Conservation (phyloP, 2,113 vertebrate genomes). For the Coracopsis vasa region DNA sequence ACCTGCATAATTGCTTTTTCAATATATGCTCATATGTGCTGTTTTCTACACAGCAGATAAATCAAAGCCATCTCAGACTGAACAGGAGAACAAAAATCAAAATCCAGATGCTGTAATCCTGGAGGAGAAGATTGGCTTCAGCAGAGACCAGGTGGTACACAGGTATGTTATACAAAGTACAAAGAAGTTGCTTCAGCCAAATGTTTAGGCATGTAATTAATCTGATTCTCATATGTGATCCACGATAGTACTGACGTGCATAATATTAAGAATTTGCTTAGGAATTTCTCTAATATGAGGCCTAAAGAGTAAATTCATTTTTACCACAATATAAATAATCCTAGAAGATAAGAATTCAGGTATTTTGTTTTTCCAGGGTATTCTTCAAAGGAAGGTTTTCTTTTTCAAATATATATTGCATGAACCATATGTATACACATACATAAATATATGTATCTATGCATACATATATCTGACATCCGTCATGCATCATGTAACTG, state of each 20-base stretch:
- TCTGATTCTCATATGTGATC: neutral
- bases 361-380: neutral
- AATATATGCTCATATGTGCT: neutral
- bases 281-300: neutral
- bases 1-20: neutral
- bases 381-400: neutral
- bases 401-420: neutral
- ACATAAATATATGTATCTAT: rapidly evolving
- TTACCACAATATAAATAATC: neutral
- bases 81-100: neutral
- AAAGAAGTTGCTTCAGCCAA: neutral
- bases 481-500: neutral
- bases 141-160: constrained; percentile 71
- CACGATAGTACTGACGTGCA: neutral
- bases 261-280: neutral
- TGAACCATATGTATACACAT: neutral
- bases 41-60: constrained; percentile 37
- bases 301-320: neutral
- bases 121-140: neutral
- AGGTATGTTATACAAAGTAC: constrained; percentile 62
- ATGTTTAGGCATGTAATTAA: neutral
- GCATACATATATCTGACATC: neutral
- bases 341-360: neutral
- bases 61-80: neutral
- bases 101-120: neutral